Conservation (phyloP, 2,888 invertebrate genomes). For the Agonum fuliginosum region DNA sequence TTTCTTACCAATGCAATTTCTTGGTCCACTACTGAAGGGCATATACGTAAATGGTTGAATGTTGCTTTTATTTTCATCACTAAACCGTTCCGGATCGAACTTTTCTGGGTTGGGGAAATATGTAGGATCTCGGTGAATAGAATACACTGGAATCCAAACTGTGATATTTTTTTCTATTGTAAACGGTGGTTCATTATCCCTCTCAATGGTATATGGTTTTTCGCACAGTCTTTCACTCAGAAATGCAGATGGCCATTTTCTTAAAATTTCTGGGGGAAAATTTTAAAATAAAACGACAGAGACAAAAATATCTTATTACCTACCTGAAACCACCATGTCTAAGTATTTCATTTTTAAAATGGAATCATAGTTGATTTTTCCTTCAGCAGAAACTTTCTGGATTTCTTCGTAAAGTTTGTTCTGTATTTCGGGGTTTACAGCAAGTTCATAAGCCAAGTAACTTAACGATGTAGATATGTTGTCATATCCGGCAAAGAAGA, state of each 20-base stretch:
- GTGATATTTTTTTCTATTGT: conserved; percentile 61
- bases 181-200: conserved; percentile 61
- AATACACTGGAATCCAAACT: conserved; percentile 64
- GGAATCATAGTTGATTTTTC: conserved; percentile 71
- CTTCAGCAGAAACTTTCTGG: conserved; percentile 65
- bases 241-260: conserved; percentile 66
- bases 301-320: conserved; percentile 17
- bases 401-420: conserved; percentile 69
- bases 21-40: conserved; percentile 49
- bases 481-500: conserved; percentile 74
- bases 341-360: conserved; percentile 74
- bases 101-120: conserved; percentile 66
- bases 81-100: conserved; percentile 69
- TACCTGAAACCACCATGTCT: conserved; percentile 75
- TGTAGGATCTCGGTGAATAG: conserved; percentile 66
- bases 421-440: conserved; percentile 69
- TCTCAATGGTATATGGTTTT: conserved; percentile 64
- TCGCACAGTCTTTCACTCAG: conserved; percentile 63
- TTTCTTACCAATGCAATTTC: conserved; percentile 52
- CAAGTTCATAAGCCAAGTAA: conserved; percentile 69
- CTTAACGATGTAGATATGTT: conserved; percentile 68
- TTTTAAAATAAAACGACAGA: not conserved
- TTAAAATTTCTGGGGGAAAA: conserved; percentile 64
- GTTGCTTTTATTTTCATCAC: conserved; percentile 47
- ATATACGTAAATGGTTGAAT: conserved; percentile 42